Evolutionary conservation across 2,113 vertebrate species (phyloP).

Genomic region (Pongo abelii): DNA sequence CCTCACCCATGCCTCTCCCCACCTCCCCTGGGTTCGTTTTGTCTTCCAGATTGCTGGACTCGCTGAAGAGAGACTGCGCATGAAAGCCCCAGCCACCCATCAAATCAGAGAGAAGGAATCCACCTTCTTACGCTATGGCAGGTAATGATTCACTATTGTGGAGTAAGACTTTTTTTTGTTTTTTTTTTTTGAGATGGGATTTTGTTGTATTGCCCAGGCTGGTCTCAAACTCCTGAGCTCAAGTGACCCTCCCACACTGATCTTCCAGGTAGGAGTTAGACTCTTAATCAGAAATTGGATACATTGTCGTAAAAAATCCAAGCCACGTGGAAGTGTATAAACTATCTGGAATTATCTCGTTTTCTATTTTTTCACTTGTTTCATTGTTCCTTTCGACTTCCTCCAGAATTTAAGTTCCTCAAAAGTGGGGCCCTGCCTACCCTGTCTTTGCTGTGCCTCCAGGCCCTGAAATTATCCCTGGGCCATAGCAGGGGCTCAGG

Average conservation of each 20-base stretch:
- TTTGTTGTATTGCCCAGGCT: too few relatives aligned
- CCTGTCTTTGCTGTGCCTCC: neutral
- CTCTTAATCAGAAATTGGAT: neutral
- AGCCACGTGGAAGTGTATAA: neutral
- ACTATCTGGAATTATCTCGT: neutral
- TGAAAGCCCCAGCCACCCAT: neutral
- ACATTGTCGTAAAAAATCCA: neutral
- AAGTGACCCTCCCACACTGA: too few relatives aligned
- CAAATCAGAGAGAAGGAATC: neutral
- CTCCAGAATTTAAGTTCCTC: neutral
- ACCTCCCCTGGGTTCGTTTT: neutral
- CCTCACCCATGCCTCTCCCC: neutral
- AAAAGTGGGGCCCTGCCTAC: neutral
- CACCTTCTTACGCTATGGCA: constrained; percentile 47
- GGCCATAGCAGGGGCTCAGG: neutral
- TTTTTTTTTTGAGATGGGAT: too few relatives aligned
- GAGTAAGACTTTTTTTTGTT: too few relatives aligned
- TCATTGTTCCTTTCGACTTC: neutral
- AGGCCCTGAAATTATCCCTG: neutral
- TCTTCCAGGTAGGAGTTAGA: neutral
- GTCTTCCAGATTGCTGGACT: neutral
- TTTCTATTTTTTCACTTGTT: neutral
- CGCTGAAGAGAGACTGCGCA: neutral
- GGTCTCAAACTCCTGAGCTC: too few relatives aligned
- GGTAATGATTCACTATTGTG: constrained; percentile 13